Base-by-base conservation (phyloP, 1,140 invertebrate genomes). In the Adoxophyes honmai region DNA sequence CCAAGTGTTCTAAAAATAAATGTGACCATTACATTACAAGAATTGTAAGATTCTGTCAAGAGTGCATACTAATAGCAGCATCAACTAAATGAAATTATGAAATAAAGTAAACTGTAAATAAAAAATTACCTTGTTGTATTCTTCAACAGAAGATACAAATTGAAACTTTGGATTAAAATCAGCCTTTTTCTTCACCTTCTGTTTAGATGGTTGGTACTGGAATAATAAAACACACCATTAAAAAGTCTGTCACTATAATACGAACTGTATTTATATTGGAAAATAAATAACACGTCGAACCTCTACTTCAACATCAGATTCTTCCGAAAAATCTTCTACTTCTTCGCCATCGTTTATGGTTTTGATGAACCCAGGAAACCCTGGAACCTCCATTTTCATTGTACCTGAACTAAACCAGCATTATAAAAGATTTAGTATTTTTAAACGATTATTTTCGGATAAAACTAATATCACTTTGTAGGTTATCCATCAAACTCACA, bases 311-410 rank as follows among this genome's bases (percentile, higher is more conserved):
- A 92, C 92, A 70, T 96, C 95, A 0, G 95, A 95, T 78, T 94
- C 93, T 75, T 96, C 96, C 3, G 94, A 95, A 56, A 91, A 93
- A 90, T 95, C 88, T 62, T 93, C 91, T 3, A 96, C 92, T 78
- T 95, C 93, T 61, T 95, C 93, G 72, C 94, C 93, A 59, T 96
- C 95, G 13, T 93, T 90, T 38, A 97, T 97, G 0, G 95, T 96
- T 86, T 77, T 85, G 7, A 86, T 88, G 14, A 86, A 64, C 0
- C 74, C 78, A 28, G 78, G 78, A 65, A 78, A 64, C 15, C 75
- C 76, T 37, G 72, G 64, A 18, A 81, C 62, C 59, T 76, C 71
- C 55, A 54, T 52, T 57, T 36, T 60, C 64, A 37, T 64, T 59
- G 18, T 16, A 35, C 6, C 6, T 3, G 6, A 28, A 28, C 6